These are phyloP conservation scores for Branchinecta lynchi DNA, from an alignment of 1,140 invertebrate species.

Conservation along the genomic window DNA sequence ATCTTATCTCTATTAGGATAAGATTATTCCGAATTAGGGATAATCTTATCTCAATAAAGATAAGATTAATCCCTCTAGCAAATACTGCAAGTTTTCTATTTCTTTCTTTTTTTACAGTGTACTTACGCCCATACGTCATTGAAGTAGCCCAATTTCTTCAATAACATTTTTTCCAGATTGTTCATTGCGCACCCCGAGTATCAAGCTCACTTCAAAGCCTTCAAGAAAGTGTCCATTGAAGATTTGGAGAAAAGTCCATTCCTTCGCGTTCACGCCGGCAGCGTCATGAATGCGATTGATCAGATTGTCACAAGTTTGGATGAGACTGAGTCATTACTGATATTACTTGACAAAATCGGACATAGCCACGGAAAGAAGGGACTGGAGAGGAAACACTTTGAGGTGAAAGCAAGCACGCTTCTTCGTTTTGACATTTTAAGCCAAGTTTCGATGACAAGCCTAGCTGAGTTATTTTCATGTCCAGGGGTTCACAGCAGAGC, in stretches of 20 bases:
- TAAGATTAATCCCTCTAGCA: no score
- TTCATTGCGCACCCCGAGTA: neutral
- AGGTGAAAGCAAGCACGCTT: neutral
- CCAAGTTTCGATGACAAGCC: no score
- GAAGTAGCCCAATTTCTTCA: no score
- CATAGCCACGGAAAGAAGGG: neutral
- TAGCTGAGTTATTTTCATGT: no score
- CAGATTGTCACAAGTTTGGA: neutral
- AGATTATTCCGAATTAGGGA: no score
- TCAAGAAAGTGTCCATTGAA: neutral
- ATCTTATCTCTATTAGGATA: no score
- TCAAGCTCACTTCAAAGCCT: neutral
- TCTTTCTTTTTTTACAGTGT: no score
- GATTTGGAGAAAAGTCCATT: slow-evolving; percentile 10
- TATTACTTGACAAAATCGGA: neutral
- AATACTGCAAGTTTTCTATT: no score
- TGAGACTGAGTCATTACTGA: neutral
- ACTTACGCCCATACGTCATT: no score
- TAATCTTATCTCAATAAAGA: no score
- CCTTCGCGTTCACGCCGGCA: neutral
- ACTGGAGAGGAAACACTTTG: neutral
- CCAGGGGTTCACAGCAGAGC: no score
- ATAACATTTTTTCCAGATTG: neutral
- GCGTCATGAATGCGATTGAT: neutral
- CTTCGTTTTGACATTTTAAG: no score